Conservation (phyloP, 2,113 vertebrate species). For the Aphelocoma coerulescens region DNA sequence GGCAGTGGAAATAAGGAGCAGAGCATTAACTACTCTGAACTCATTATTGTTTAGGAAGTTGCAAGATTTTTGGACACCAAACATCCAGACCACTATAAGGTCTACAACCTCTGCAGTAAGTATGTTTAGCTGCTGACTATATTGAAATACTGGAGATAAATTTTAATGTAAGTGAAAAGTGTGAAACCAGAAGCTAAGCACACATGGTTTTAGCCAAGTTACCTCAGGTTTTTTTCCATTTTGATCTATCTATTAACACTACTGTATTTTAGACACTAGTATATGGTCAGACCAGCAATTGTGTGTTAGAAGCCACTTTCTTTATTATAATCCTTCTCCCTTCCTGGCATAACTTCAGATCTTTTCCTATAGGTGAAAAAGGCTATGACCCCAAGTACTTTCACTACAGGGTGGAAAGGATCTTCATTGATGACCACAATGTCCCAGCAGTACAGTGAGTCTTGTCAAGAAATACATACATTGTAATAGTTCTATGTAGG, state of each 20-base stretch:
- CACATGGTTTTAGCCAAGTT: not conserved
- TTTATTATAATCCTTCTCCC: not conserved
- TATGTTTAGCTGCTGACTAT: slow-evolving; percentile 8
- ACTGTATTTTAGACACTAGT: not conserved
- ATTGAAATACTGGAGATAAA: not conserved
- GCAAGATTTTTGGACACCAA: slow-evolving; percentile 89
- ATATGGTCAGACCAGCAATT: not conserved
- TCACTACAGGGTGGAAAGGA: slow-evolving; percentile 86
- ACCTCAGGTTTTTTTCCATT: not conserved
- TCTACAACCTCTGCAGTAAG: slow-evolving; percentile 98
- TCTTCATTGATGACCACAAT: slow-evolving; percentile 94
- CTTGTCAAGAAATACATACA: not conserved
- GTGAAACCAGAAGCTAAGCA: not conserved
- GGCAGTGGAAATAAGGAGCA: not conserved
- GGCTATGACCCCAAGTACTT: slow-evolving; percentile 89
- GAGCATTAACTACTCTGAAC: not conserved
- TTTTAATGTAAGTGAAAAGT: not conserved
- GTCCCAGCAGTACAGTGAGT: slow-evolving; percentile 89
- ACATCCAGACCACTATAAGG: slow-evolving; percentile 87
- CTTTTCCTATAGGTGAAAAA: slow-evolving; percentile 83
- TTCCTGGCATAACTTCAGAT: not conserved
- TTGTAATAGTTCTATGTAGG: not conserved
- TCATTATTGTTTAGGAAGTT: slow-evolving; percentile 81
- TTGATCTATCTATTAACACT: not conserved
- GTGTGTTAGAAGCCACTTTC: not conserved